Percentiles rank a stretch among this genome's conserved stretches.
These are phyloP conservation scores for Callospermophilus lateralis DNA, from an alignment of 2,113 vertebrate genomes.

Conservation along the genomic window DNA sequence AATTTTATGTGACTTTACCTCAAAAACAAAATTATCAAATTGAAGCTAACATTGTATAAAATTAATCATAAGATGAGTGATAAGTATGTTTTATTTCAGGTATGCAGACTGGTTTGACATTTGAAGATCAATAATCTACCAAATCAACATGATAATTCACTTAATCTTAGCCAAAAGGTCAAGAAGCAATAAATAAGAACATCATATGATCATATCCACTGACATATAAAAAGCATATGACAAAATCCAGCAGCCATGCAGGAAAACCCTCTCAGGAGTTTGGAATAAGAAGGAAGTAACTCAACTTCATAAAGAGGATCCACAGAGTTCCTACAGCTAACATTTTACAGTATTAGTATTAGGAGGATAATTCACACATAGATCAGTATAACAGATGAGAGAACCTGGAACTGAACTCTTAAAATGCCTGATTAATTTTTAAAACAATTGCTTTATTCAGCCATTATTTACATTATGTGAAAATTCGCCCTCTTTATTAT, in stretches of 20 bases:
- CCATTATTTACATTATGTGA: not conserved
- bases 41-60: not conserved
- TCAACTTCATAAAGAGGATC: not conserved
- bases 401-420: not conserved
- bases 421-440: not conserved
- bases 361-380: not conserved
- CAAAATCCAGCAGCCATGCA: not conserved
- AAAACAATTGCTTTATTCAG: not conserved
- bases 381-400: not conserved
- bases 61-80: not conserved
- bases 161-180: too few relatives aligned
- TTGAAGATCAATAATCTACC: not conserved
- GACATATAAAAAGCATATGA: conserved; percentile 8
- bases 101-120: not conserved
- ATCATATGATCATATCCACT: not conserved
- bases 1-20: conserved; percentile 8
- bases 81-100: not conserved
- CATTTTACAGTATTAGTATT: not conserved
- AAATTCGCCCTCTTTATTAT: not conserved
- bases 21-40: not conserved
- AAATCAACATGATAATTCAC: not conserved
- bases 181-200: too few relatives aligned
- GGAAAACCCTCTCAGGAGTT: not conserved
- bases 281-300: not conserved
- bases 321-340: not conserved